A percentile compares a stretch with the other conserved stretches of the same genome.
Conservation (phyloP, 2,797 vertebrate genomes). For the Pangasius larnaudii region DNA sequence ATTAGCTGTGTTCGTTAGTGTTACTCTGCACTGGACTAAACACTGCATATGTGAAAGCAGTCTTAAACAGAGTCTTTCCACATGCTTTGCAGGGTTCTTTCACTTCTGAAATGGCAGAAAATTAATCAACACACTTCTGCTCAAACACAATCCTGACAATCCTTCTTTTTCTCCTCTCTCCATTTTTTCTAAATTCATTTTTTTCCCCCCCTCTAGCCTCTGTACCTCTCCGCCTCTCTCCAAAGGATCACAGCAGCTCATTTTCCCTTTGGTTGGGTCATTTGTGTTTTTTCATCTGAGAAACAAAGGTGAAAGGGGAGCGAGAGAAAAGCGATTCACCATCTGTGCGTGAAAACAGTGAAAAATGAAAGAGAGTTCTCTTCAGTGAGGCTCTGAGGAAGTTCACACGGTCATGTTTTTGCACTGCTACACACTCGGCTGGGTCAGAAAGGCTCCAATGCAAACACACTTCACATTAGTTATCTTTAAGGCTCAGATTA, state of each 20-base stretch:
- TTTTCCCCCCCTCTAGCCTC: neutral
- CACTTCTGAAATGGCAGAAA: neutral
- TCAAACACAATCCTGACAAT: no score
- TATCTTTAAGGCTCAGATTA: neutral
- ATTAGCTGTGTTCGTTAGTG: neutral
- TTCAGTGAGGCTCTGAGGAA: neutral
- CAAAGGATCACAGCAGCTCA: neutral
- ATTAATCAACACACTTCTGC: neutral
- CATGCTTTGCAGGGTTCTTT: neutral
- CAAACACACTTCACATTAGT: neutral
- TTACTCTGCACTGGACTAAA: neutral
- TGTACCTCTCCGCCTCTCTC: neutral
- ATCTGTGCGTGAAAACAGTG: neutral
- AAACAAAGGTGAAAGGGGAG: neutral
- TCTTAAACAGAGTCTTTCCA: neutral
- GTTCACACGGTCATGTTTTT: conserved; percentile 1
- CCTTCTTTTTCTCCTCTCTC: neutral
- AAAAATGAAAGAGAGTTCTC: neutral
- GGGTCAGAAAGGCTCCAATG: neutral
- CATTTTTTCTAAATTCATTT: neutral
- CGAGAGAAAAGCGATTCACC: neutral
- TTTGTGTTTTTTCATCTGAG: neutral
- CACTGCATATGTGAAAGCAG: neutral
- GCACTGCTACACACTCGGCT: neutral
- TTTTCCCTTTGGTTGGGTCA: neutral